Evolutionary conservation across 2,888 invertebrate species (phyloP).

Genomic region (Cryptus viduatorius): DNA sequence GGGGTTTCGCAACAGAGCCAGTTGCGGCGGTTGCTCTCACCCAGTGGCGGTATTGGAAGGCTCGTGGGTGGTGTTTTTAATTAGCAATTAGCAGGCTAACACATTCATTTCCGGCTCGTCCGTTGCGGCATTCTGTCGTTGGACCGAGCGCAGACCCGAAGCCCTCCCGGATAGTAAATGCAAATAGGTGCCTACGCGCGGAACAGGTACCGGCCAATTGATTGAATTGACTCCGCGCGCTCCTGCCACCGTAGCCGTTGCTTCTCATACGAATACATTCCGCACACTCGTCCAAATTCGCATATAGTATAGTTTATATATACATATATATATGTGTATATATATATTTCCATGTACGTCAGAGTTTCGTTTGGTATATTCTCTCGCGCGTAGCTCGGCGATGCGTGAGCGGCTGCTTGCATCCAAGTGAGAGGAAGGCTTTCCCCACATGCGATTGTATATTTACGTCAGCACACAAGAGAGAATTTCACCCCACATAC

Average conservation of each 20-base stretch:
- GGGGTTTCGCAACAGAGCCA: constrained; percentile 1
- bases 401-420: constrained; percentile 33
- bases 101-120: constrained; percentile 84
- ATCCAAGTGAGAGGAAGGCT: constrained; percentile 35
- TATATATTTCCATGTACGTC: constrained; percentile 8
- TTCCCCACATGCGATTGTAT: constrained; percentile 59
- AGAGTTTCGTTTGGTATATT: constrained; percentile 50
- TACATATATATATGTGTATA: constrained; percentile 10
- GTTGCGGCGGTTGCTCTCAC: constrained; percentile 27
- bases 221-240: constrained; percentile 83
- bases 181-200: constrained; percentile 78
- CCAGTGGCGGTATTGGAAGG: constrained; percentile 29
- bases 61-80: constrained; percentile 80
- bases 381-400: constrained; percentile 35
- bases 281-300: constrained; percentile 14
- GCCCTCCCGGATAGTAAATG: constrained; percentile 77
- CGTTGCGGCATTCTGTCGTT: constrained; percentile 81
- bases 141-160: constrained; percentile 58
- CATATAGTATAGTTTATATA: background rate
- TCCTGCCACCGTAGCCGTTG: constrained; percentile 63
- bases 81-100: constrained; percentile 84
- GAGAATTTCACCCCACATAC: constrained; percentile 13
- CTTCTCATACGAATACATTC: constrained; percentile 47
- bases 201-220: constrained; percentile 81
- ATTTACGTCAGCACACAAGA: constrained; percentile 56